Conservation (phyloP, 1,140 invertebrate species). For the Drosophila oshimai region DNA sequence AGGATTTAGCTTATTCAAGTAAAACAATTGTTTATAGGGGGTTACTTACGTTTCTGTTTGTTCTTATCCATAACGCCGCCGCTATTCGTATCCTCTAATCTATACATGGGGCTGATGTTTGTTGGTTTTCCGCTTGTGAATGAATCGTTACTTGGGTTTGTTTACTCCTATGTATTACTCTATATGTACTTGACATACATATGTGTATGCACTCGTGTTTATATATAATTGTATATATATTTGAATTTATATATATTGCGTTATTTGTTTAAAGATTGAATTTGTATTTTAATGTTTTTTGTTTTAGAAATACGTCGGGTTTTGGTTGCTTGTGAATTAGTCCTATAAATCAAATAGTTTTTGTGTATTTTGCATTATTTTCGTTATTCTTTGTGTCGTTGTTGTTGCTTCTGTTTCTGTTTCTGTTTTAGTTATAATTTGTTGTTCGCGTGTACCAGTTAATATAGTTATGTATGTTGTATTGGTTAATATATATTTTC, state of each 20-base stretch:
- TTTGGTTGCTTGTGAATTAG: conserved; percentile 30
- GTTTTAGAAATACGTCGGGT: conserved; percentile 7
- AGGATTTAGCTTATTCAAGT: too few species aligned
- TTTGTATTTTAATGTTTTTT: background rate
- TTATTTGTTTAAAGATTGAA: conserved; percentile 50
- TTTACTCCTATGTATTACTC: conserved; percentile 20
- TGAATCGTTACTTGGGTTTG: conserved; percentile 32
- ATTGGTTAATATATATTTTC: conserved; percentile 30
- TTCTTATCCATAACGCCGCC: conserved; percentile 81
- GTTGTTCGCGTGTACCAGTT: conserved; percentile 25
- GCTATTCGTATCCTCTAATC: conserved; percentile 81
- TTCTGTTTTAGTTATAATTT: conserved; percentile 19
- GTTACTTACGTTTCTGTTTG: conserved; percentile 80
- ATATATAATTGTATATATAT: conserved; percentile 14
- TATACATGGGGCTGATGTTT: conserved; percentile 76
- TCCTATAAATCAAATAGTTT: conserved; percentile 13
- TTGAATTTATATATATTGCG: conserved; percentile 51
- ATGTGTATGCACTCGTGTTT: conserved; percentile 28
- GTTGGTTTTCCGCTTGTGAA: conserved; percentile 43
- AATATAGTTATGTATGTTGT: conserved; percentile 25
- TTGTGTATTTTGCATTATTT: conserved; percentile 1
- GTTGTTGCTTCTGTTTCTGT: conserved; percentile 9
- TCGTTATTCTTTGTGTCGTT: conserved; percentile 26
- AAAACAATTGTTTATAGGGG: too few species aligned
- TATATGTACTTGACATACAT: conserved; percentile 27